Percentiles rank a stretch among this genome's conserved stretches.
These are phyloP conservation scores for Apotomis turbidana DNA, from an alignment of 2,888 invertebrate genomes.

Conservation along the genomic window DNA sequence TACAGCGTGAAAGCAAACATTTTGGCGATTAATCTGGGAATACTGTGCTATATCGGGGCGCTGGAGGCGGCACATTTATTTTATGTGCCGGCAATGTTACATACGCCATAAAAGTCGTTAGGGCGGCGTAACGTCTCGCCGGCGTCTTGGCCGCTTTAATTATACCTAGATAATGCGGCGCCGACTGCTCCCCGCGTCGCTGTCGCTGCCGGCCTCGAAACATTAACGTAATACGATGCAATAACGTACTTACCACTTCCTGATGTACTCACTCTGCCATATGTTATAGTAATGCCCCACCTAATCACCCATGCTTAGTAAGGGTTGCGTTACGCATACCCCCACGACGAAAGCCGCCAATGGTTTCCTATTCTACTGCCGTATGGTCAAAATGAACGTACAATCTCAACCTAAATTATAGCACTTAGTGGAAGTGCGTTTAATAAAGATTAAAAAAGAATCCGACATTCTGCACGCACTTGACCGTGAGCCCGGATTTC, in stretches of 20 bases:
- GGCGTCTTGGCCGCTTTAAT: conserved; percentile 81
- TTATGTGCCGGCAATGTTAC: conserved; percentile 83
- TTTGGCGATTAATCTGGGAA: conserved; percentile 80
- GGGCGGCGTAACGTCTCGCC: conserved; percentile 82
- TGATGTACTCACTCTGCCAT: conserved; percentile 60
- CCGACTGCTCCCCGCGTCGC: conserved; percentile 65
- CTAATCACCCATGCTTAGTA: conserved; percentile 52
- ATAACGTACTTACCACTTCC: conserved; percentile 70
- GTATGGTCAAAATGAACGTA: conserved; percentile 7
- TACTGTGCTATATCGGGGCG: conserved; percentile 73
- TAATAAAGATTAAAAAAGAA: conserved; percentile 25
- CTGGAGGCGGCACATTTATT: conserved; percentile 82
- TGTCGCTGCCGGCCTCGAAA: conserved; percentile 56
- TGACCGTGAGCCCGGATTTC: conserved; percentile 32
- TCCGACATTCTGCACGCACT: conserved; percentile 28
- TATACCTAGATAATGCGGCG: conserved; percentile 79
- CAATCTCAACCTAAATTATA: conserved; percentile 28
- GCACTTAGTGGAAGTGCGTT: conserved; percentile 20
- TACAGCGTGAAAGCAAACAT: conserved; percentile 77
- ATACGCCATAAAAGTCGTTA: conserved; percentile 84
- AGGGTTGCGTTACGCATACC: conserved; percentile 30
- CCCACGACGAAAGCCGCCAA: conserved; percentile 5
- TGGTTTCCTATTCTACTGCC: neutral
- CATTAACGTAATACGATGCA: conserved; percentile 75
- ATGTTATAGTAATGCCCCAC: conserved; percentile 56